Conservation (phyloP, 2,888 invertebrate species). For the Cataglyphis livida region DNA sequence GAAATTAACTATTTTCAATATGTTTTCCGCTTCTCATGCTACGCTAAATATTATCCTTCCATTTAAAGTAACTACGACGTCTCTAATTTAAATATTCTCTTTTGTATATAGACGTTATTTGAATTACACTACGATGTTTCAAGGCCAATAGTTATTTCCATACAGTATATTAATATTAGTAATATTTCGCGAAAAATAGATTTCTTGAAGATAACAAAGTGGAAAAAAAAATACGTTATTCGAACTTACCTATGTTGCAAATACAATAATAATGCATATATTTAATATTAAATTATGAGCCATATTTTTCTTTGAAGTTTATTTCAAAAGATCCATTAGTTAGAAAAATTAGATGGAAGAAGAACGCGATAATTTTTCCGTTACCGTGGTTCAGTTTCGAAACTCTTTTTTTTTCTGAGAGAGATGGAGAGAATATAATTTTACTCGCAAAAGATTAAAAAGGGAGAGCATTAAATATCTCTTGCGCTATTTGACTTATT, state of each 20-base stretch:
- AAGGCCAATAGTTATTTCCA: conserved; percentile 26
- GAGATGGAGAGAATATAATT: neutral
- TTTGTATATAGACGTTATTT: neutral
- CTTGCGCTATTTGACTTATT: conserved; percentile 19
- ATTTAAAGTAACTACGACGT: conserved; percentile 5
- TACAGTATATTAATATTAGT: conserved; percentile 31
- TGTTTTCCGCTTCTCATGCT: neutral
- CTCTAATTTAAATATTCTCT: neutral
- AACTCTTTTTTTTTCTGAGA: neutral
- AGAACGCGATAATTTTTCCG: neutral
- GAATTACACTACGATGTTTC: conserved; percentile 23
- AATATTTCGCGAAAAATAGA: conserved; percentile 12
- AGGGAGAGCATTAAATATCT: neutral
- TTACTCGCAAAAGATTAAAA: neutral
- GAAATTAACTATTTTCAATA: neutral
- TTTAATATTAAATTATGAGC: neutral
- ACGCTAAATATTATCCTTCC: neutral
- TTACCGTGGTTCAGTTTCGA: neutral
- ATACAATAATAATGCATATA: neutral
- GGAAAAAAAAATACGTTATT: neutral
- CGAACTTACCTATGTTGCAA: neutral
- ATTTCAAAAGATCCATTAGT: neutral
- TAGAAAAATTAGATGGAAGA: neutral
- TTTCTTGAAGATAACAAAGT: conserved; percentile 12
- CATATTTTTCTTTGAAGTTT: neutral